A percentile compares a stretch with the other conserved stretches of the same genome.
Conservation (phyloP, 2,888 invertebrate genomes). For the Philereme vetulata region DNA sequence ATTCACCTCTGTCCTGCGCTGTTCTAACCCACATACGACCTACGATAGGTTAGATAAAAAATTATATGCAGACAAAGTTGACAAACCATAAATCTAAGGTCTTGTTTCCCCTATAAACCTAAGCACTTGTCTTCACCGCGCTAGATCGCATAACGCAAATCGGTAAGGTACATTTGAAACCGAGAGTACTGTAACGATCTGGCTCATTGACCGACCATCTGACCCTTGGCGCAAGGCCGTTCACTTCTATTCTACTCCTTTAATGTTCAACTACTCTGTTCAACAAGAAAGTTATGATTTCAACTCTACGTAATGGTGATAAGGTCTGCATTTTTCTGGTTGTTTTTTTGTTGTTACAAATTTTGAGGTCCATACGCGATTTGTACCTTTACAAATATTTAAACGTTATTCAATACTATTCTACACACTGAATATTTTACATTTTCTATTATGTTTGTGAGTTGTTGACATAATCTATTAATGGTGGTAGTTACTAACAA, state of each 20-base stretch:
- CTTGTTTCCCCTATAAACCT: background rate
- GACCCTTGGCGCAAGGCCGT: conserved; percentile 72
- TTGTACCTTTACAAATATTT: conserved; percentile 11
- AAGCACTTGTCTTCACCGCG: conserved; percentile 20
- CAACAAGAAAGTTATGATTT: conserved; percentile 13
- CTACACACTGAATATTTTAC: background rate
- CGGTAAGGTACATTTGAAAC: conserved; percentile 51
- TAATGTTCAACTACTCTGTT: conserved; percentile 24
- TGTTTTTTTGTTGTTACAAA: conserved; percentile 8
- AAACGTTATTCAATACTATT: conserved; percentile 6
- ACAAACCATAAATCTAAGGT: background rate
- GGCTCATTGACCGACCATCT: conserved; percentile 69
- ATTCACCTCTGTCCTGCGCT: too few species aligned
- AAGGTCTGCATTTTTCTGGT: conserved; percentile 1
- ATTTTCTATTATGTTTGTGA: background rate
- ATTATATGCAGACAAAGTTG: background rate
- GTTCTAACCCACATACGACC: too few species aligned
- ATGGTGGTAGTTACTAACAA: too few species aligned
- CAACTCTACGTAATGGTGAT: conserved; percentile 14
- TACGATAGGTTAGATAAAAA: background rate
- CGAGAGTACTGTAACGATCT: conserved; percentile 63
- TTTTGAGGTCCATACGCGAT: conserved; percentile 9
- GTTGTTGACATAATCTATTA: too few species aligned
- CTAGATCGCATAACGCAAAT: conserved; percentile 26
- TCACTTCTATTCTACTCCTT: conserved; percentile 46